Base-by-base conservation (phyloP, 1,140 invertebrate genomes). In the Drosophila insularis region DNA sequence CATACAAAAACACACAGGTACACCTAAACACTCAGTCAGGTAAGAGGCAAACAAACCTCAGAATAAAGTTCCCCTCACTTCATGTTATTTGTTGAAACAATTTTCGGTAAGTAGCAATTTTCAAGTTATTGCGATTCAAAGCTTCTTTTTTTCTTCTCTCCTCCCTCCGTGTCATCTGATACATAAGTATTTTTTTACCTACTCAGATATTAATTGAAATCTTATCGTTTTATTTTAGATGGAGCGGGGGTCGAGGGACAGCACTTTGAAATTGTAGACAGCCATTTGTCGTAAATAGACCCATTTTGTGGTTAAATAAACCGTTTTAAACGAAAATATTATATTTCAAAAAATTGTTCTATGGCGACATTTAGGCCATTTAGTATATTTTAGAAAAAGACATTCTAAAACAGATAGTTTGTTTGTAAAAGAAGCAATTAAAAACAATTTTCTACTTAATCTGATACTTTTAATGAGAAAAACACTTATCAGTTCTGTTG, bases 151-250 rank as follows among this genome's bases (percentile, higher is more conserved):
- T 58, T n/a, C 17, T 37, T 4, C 14, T 37, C 11, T 11, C 32
- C 10, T 31, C 35, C 13, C 21, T 14, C 27, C 46, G 31, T 43
- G 53, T 60, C 58, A 58, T 17, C 32, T 35, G 55, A 58, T 58
- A 58, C 68, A 70, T 63, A 54, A 11, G 50, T 54, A 56, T 62
- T 50, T 50, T 50, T 67, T 67, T 63, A 71, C 58, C 63, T 59
- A 43, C 68, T 63, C 27, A 58, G n/a, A 67, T 71, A 78, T 67
- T 78, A 78, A 78, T 78, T 74, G 75, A 78, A 78, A 78, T 78
- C 71, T 74, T 74, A 78, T 78, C 66, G 71, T 72, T 74, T 74
- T 50, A 50, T 50, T 10, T 4, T 27, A 27, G 27, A 27, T 27
- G 27, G 43, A 46, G 43, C 4, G 8, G 8, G 11, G 10, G 35